Conservation (phyloP, 2,888 invertebrate species). For the Deilephila elpenor region DNA sequence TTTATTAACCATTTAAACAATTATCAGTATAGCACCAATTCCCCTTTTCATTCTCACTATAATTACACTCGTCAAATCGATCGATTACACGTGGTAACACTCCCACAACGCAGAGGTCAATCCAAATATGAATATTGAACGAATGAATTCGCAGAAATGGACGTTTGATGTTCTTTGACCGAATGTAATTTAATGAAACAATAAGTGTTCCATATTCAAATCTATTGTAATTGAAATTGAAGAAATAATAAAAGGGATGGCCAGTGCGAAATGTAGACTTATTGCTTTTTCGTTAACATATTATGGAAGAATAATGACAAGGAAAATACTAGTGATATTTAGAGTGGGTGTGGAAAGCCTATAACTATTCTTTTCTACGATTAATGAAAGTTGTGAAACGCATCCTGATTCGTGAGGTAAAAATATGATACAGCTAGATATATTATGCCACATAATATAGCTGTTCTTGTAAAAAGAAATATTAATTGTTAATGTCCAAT, state of each 20-base stretch:
- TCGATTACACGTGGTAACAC: conserved; percentile 28
- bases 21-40: background rate
- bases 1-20: background rate
- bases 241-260: background rate
- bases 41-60: background rate
- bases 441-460: too few relatives aligned
- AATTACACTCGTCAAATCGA: conserved; percentile 22
- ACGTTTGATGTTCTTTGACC: conserved; percentile 43
- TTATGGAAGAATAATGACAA: background rate
- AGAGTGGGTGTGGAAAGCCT: background rate
- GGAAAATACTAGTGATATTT: background rate
- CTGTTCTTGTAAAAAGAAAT: background rate
- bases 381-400: too few relatives aligned
- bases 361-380: too few relatives aligned
- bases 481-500: background rate
- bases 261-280: background rate
- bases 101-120: conserved; percentile 48
- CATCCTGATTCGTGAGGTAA: too few relatives aligned
- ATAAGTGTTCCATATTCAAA: conserved; percentile 27
- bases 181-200: conserved; percentile 38
- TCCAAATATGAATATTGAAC: conserved; percentile 46
- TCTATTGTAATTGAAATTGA: conserved; percentile 33
- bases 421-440: too few relatives aligned
- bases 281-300: background rate
- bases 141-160: conserved; percentile 44